phyloP scores from a whole-genome alignment of 2,888 invertebrate genomes.

The Spatulosminthurus flaviceps region DNA sequence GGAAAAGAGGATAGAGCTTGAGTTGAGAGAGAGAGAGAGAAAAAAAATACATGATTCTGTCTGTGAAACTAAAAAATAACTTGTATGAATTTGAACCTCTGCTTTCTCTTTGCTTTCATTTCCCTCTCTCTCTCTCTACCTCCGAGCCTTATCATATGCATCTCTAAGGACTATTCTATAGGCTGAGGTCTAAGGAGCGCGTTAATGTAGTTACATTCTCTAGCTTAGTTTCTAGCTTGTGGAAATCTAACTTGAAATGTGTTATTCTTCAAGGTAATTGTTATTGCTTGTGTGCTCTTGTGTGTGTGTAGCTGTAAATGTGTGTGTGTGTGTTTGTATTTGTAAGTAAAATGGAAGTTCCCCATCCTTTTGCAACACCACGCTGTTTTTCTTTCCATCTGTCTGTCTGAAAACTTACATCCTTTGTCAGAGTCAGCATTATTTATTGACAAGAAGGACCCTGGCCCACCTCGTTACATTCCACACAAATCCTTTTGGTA shows the following conservation, averaged over 20 bases:
- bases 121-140: neutral
- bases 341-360: conserved; percentile 38
- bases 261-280: conserved; percentile 32
- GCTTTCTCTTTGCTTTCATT: neutral
- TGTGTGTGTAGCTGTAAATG: too few relatives aligned
- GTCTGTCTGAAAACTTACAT: conserved; percentile 44
- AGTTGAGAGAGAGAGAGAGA: neutral
- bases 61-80: neutral
- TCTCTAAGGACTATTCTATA: neutral
- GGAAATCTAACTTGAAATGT: conserved; percentile 11
- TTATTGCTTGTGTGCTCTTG: conserved; percentile 21
- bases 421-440: conserved; percentile 45
- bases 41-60: neutral
- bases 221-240: neutral
- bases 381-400: conserved; percentile 42
- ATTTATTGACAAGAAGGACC: conserved; percentile 40
- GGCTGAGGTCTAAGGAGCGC: neutral
- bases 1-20: neutral
- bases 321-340: too few relatives aligned
- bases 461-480: neutral
- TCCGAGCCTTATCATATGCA: neutral
- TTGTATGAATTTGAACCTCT: neutral
- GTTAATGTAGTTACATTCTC: neutral
- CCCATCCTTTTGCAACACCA: conserved; percentile 21
- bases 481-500: neutral